Percentiles rank a stretch among this genome's conserved stretches.
Conservation (phyloP, 2,888 invertebrate genomes). For the Strigamia transsilvanica region DNA sequence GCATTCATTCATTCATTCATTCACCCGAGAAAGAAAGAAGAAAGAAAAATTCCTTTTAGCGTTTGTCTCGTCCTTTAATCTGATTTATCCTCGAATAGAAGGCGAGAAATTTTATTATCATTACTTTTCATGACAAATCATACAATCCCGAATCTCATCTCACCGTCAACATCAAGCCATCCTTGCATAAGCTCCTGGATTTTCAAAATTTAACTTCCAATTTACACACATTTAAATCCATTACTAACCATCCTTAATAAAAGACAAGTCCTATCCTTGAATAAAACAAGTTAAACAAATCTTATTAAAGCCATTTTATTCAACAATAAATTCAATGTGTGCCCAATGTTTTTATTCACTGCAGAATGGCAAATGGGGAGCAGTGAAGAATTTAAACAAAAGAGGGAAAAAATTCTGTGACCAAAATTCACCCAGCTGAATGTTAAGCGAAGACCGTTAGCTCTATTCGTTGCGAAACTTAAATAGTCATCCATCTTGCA, state of each 20-base stretch:
- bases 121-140: constrained; percentile 44
- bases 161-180: background rate
- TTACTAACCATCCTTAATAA: background rate
- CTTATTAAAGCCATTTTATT: background rate
- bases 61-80: background rate
- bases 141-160: background rate
- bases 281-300: background rate
- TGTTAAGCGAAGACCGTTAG: background rate
- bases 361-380: background rate
- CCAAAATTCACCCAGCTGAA: background rate
- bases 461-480: background rate
- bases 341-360: background rate
- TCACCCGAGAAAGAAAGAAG: background rate
- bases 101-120: constrained; percentile 31
- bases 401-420: background rate
- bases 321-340: background rate
- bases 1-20: constrained; percentile 39
- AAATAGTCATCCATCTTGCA: constrained; percentile 43
- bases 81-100: constrained; percentile 32
- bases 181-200: background rate
- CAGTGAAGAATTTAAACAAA: background rate
- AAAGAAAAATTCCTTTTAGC: background rate
- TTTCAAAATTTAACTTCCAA: constrained; percentile 12
- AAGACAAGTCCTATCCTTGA: background rate
- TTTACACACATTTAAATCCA: background rate